Base-by-base conservation (phyloP, 2,113 vertebrate genomes). In the Pitta sordida region DNA sequence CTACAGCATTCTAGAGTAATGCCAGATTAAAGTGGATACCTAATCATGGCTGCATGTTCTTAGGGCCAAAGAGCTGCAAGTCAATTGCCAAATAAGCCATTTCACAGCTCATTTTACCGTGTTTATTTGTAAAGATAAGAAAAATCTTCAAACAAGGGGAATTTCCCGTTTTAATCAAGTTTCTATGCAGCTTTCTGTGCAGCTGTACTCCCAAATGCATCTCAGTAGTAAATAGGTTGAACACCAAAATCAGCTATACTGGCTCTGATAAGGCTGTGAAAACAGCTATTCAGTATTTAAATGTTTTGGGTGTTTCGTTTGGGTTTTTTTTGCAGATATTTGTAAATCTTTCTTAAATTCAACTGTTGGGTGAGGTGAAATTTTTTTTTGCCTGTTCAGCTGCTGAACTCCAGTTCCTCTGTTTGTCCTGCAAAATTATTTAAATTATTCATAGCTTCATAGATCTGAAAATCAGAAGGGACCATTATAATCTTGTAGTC, bases 371-470 rank as follows among this genome's bases (percentile, higher is more conserved):
- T 1, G 27, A 69, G 23, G 29, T 10, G 16, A 80, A 80, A 8
- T 1, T 0, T 6, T 69, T 83, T 83, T 81, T 67, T 70, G 14
- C 22, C 13, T 49, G 6, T 39, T 79, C 44, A 79, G 41, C 44
- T 88, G 17, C 68, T 79, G 19, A 68, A 84, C 11, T 82, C 24
- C n/a, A 64, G 32, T 44, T 89, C 23, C 14, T 78, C 22, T 52
- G 18, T 71, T 37, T 55, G 21, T 92, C 62, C 58, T 91, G 85
- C 29, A 63, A 94, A 85, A 32, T 85, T 73, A 88, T 32, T 85
- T 94, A 77, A 85, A 88, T 91, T 91, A 83, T 85, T 94, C 67
- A 82, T 64, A 53, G 17, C 10, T 79, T 84, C 74, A 76, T 43
- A 76, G 34, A 87, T 65, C 30, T 83, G 59, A 83, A 90, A 79